Evolutionary conservation across 2,888 invertebrate genomes (phyloP).

Genomic region (Hedya salicella): DNA sequence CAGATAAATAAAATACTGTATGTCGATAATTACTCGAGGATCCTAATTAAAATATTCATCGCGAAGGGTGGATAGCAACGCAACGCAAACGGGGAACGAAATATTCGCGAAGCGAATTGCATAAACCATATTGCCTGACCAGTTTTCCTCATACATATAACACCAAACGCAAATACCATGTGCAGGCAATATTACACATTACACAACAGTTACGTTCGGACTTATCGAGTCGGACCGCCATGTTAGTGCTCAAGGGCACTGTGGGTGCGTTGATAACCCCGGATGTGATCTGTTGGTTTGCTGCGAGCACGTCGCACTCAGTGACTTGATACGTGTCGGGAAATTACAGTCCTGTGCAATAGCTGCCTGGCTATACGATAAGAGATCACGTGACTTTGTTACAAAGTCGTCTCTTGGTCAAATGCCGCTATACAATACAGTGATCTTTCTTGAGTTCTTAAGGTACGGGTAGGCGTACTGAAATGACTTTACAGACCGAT

Average conservation of each 20-base stretch:
- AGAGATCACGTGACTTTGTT: neutral
- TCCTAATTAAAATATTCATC: neutral
- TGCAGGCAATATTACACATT: constrained; percentile 27
- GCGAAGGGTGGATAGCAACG: neutral
- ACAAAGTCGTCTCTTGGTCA: neutral
- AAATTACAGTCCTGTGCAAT: neutral
- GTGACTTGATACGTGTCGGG: neutral
- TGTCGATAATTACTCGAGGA: too few relatives aligned
- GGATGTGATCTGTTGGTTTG: constrained; percentile 1
- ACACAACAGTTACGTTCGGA: constrained; percentile 29
- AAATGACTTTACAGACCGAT: neutral
- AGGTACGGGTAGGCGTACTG: neutral
- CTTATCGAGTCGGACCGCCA: constrained; percentile 24
- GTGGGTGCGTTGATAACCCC: constrained; percentile 21
- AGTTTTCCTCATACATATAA: constrained; percentile 8
- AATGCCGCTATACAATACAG: neutral
- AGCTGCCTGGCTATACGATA: constrained; percentile 4
- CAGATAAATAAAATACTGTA: too few relatives aligned
- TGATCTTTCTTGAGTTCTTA: neutral
- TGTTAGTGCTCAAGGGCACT: constrained; percentile 30
- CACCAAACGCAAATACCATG: constrained; percentile 10
- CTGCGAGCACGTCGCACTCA: neutral
- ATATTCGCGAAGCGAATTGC: constrained; percentile 3
- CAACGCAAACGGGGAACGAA: constrained; percentile 1
- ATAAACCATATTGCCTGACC: constrained; percentile 8